Base-by-base conservation (phyloP, 30 jellyfish, hydroid and myxozoan species). In the Sanderia malayensis region DNA sequence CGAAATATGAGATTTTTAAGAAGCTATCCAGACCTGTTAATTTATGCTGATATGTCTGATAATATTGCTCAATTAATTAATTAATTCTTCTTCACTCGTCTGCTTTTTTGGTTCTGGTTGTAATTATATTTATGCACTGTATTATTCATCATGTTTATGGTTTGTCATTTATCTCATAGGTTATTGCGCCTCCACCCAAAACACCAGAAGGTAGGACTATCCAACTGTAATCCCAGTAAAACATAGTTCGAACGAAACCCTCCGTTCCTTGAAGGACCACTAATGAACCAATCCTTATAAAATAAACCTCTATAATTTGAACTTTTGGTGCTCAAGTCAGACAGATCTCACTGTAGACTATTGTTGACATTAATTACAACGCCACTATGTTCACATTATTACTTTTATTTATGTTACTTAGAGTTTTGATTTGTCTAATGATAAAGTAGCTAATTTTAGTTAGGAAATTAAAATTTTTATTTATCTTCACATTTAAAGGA, bases 101-200 rank as follows among this genome's bases (percentile, higher is more conserved):
- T 49, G 11, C 18, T 4, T 4, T 49, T 49, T 49, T 49, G 64
- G 8, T n/a, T n/a, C n/a, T n/a, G n/a, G n/a, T n/a, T n/a, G n/a
- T n/a, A n/a, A n/a, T n/a, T n/a, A n/a, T n/a, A n/a, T n/a, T n/a
- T n/a, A n/a, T n/a, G n/a, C n/a, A n/a, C n/a, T n/a, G n/a, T n/a
- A n/a, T n/a, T n/a, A n/a, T n/a, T n/a, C n/a, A n/a, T n/a, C n/a
- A n/a, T n/a, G n/a, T n/a, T n/a, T n/a, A n/a, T n/a, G n/a, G n/a
- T n/a, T n/a, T n/a, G n/a, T n/a, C n/a, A n/a, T n/a, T n/a, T n/a
- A n/a, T n/a, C 18, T 49, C 27, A 8, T 19, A 49, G 64, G 64
- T 49, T 2, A 32, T 76, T 10, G 83, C 86, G 21, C 95, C 95
- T 0, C 95, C 95, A 60, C 87, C 87, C 46, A 84, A 84, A 45